These are phyloP conservation scores for Rhinogobio ventralis DNA, from an alignment of 2,797 vertebrate species.

Conservation along the genomic window DNA sequence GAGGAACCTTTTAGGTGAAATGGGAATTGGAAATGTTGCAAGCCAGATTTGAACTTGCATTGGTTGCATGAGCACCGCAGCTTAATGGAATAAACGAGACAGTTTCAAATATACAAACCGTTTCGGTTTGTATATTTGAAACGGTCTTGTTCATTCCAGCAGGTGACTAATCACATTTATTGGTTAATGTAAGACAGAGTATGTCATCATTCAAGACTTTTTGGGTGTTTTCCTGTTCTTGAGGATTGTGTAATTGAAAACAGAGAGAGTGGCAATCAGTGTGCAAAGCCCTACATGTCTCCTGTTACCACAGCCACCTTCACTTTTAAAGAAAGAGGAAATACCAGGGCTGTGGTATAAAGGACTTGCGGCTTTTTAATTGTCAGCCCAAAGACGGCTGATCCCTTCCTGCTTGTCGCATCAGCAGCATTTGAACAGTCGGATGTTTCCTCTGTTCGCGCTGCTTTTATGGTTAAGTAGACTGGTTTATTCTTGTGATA, in stretches of 20 bases:
- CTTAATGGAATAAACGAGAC: background rate
- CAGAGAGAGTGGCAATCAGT: conserved; percentile 10
- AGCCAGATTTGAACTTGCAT: background rate
- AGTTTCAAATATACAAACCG: no score
- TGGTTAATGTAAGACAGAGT: conserved; percentile 10
- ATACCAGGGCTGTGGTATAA: conserved; percentile 51
- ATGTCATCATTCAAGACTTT: background rate
- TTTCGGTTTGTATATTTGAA: background rate
- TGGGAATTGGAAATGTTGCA: background rate
- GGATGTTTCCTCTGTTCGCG: background rate
- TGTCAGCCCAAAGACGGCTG: conserved; percentile 25
- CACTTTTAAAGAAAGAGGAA: conserved; percentile 52
- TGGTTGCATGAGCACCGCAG: background rate
- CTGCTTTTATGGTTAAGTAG: conserved; percentile 43
- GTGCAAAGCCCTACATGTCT: background rate
- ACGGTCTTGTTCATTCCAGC: background rate
- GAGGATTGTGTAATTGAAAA: conserved; percentile 49
- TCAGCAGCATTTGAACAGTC: conserved; percentile 27
- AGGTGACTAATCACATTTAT: background rate
- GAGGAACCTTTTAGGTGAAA: background rate
- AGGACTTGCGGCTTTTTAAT: conserved; percentile 59
- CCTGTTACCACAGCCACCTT: conserved; percentile 18
- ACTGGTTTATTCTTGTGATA: conserved; percentile 40
- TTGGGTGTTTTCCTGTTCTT: conserved; percentile 50
- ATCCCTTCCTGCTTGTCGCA: conserved; percentile 46